phyloP scores from a whole-genome alignment of 2,888 invertebrate genomes.

The Pteria penguin region DNA sequence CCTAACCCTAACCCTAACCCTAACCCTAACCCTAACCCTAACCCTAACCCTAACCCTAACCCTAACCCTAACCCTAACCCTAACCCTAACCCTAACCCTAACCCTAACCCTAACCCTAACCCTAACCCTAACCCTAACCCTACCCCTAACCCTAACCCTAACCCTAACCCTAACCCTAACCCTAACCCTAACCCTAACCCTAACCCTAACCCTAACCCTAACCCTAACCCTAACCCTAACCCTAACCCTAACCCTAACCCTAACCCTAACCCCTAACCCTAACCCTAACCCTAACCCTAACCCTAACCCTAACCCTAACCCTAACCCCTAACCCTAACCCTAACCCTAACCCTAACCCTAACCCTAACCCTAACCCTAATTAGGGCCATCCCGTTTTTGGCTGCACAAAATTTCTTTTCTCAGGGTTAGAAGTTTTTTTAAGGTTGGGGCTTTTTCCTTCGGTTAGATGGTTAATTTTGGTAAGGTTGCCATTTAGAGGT shows the following conservation, averaged over 20 bases:
- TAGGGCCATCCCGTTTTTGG: too few relatives aligned
- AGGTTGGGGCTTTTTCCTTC: too few relatives aligned
- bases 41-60: conserved; percentile 53
- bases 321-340: too few relatives aligned
- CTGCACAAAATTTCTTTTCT: too few relatives aligned
- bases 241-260: conserved; percentile 43
- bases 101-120: conserved; percentile 37
- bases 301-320: conserved; percentile 32
- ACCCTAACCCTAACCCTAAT: neutral
- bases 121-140: conserved; percentile 19
- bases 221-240: conserved; percentile 32
- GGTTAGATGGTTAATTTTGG: too few relatives aligned
- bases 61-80: conserved; percentile 52
- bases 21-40: conserved; percentile 36
- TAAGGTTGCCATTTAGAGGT: too few relatives aligned
- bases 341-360: conserved; percentile 13
- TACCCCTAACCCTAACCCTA: too few relatives aligned
- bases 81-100: conserved; percentile 52
- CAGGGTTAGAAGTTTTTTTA: too few relatives aligned
- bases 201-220: conserved; percentile 29
- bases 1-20: conserved; percentile 39
- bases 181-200: conserved; percentile 32
- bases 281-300: conserved; percentile 40
- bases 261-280: too few relatives aligned
- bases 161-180: conserved; percentile 41